Conservation (phyloP, 2,888 invertebrate genomes). For the Tupiocoris notatus region DNA sequence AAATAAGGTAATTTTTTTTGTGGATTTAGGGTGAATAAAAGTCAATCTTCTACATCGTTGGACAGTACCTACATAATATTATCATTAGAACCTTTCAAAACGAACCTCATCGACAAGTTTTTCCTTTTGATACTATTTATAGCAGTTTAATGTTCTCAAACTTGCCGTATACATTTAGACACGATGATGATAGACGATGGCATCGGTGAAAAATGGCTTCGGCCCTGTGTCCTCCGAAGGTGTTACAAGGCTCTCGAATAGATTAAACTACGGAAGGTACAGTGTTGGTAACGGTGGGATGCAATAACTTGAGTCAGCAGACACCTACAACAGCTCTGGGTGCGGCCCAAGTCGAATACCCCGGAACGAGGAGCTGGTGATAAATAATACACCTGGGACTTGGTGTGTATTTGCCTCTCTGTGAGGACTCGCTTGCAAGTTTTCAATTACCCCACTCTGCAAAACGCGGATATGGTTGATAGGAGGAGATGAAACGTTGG, state of each 20-base stretch:
- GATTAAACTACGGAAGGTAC: neutral
- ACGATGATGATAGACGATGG: no score
- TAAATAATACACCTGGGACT: neutral
- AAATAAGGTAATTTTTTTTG: no score
- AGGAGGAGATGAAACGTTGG: no score
- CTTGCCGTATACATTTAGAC: no score
- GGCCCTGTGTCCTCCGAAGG: neutral
- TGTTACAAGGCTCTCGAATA: neutral
- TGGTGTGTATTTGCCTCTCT: neutral
- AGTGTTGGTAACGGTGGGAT: neutral
- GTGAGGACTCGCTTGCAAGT: neutral
- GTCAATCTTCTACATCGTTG: no score
- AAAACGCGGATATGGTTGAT: neutral
- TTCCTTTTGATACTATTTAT: no score
- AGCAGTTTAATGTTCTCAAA: no score
- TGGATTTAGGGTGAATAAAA: no score
- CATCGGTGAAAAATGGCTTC: neutral
- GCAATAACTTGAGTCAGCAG: no score
- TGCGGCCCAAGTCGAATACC: neutral
- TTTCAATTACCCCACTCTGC: neutral
- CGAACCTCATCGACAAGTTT: no score
- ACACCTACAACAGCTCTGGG: neutral
- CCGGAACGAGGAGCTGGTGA: neutral
- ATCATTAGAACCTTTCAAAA: no score
- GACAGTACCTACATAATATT: no score